Base-by-base conservation (phyloP, 2,888 invertebrate genomes). In the Drosophila cognata region DNA sequence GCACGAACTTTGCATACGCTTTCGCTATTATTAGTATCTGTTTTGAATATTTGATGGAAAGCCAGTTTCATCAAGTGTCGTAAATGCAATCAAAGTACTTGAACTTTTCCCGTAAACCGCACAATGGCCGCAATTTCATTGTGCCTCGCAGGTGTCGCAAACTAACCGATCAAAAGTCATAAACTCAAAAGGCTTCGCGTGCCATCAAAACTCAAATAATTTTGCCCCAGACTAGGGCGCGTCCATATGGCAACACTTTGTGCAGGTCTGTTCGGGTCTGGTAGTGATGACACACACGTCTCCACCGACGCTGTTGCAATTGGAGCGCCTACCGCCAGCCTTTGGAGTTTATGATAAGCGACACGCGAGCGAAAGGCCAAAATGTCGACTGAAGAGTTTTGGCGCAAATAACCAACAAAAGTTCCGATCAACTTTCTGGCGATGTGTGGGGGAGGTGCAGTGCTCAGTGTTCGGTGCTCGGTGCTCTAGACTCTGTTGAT, bases 251-350 rank as follows among this genome's bases (percentile, higher is more conserved):
- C 79, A 87, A 85, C 85, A 85, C 84, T 86, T 69, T 59, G 67
- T 46, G n/a, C 13, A 53, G 68, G 46, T 48, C 33, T 51, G 18
- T n/a, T 6, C 28, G 28, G 8, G 58, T 56, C 82, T 71, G 71
- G 71, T 76, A 88, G 84, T 82, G 89, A 87, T 89, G 91, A 90
- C 84, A 84, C 89, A 89, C 84, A 89, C 89, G 84, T 90, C 89
- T 88, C 87, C 89, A 70, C 55, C 71, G 71, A 66, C 67, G 74
- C 65, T 70, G 70, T 60, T 89, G 82, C 91, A 90, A 84, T 89
- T 90, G 89, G 84, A 84, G 89, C 88, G 65, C 64, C n/a, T n/a
- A 28, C 38, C 38, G 56, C 67, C 71, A 73, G 74, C 53, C 74
- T 58, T 75, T 75, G 68, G 75, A 74, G 74, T 89, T 91, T 89